A percentile compares a stretch with the other conserved stretches of the same genome.
These are phyloP conservation scores for Menura novaehollandiae DNA, from an alignment of 2,113 vertebrate genomes.

Conservation along the genomic window DNA sequence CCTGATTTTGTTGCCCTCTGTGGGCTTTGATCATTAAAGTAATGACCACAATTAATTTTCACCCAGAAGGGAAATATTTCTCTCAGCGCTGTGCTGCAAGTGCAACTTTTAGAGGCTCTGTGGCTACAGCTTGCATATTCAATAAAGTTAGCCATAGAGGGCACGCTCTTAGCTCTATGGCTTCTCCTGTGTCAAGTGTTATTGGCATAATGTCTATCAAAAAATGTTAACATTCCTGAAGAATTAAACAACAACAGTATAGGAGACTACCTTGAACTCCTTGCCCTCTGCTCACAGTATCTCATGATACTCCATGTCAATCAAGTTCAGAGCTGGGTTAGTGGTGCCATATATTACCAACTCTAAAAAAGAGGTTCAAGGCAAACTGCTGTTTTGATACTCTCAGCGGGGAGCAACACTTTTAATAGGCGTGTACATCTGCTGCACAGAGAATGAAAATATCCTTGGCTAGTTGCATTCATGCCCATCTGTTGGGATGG, in stretches of 20 bases:
- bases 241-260: neutral
- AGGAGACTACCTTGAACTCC: neutral
- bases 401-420: constrained; percentile 20
- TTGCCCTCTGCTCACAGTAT: neutral
- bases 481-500: constrained; percentile 62
- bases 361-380: neutral
- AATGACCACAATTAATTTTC: neutral
- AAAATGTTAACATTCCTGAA: neutral
- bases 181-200: neutral
- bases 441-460: neutral
- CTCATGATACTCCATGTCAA: neutral
- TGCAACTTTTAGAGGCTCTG: neutral
- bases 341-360: neutral
- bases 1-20: neutral
- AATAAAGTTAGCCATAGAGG: neutral
- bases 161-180: neutral
- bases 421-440: constrained; percentile 44
- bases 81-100: neutral
- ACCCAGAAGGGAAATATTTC: neutral
- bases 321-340: neutral
- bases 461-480: neutral
- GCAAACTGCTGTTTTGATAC: constrained; percentile 50
- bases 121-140: neutral
- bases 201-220: neutral
- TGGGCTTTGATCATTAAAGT: neutral